Evolutionary conservation across 2,797 vertebrate species (phyloP).

Genomic region (Periophthalmus magnuspinnatus): DNA sequence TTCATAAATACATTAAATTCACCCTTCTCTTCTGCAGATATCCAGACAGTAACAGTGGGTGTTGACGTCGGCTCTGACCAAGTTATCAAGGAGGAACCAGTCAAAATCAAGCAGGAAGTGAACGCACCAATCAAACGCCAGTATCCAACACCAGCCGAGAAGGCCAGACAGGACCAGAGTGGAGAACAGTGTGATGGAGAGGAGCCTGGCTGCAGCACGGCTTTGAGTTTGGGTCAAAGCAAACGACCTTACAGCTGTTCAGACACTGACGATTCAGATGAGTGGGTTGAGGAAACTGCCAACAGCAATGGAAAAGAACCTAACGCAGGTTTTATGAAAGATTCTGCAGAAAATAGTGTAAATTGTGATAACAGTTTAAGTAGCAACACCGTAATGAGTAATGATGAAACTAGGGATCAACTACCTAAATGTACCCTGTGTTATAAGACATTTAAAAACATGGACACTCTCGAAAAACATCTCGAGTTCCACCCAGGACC

Average conservation of each 20-base stretch:
- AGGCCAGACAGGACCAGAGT: background rate
- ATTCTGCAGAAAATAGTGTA: background rate
- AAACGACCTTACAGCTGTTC: background rate
- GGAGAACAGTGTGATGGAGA: background rate
- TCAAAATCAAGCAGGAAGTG: background rate
- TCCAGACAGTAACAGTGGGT: background rate
- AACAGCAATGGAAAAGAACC: background rate
- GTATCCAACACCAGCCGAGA: background rate
- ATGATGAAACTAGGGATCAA: background rate
- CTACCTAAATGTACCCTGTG: background rate
- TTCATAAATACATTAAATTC: no score
- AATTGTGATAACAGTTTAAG: background rate
- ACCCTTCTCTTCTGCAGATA: background rate
- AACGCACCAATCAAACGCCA: background rate
- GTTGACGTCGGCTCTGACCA: background rate
- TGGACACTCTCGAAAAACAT: background rate
- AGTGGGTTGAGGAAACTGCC: background rate
- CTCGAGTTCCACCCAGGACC: background rate
- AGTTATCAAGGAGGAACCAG: background rate
- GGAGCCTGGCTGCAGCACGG: background rate
- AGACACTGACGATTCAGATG: background rate
- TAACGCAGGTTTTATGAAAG: background rate
- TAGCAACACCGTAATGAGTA: background rate
- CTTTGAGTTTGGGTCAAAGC: background rate
- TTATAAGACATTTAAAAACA: background rate